Evolutionary conservation across 2,113 vertebrate genomes (phyloP), one percentile per base, ranked within the genome.

Genomic region (Austrofundulus limnaeus): DNA sequence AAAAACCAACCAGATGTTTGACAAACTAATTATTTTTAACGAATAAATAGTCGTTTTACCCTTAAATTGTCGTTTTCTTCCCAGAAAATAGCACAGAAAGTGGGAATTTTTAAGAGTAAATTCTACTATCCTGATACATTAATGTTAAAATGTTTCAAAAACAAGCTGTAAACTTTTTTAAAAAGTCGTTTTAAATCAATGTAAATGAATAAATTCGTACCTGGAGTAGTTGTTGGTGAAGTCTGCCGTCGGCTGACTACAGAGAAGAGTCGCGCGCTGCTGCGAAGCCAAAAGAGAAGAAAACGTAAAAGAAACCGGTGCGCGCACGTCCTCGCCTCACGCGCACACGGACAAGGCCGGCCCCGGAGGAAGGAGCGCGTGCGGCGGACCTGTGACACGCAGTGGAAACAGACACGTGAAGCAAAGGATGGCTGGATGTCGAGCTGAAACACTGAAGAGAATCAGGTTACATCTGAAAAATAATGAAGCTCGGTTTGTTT

Each of bases 331-430:
- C 28, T 50, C 55, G 72, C 41, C 54, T 31, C 31, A 54, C 68
- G 72, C 63, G 72, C 74, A 24, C 63, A 12, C 10, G 1, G 41
- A 34, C 5, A 63, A 59, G 80, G 67, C 71, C 80, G 58, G 42
- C 72, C 79, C 28, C 56, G 39, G 42, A 64, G 37, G 66, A 58
- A 10, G 34, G 34, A 34, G 77, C 56, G 63, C 61, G 25, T 25
- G 37, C 4, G 42, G 41, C 1, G 11, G 43, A 41, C 38, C 12
- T 13, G 15, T 39, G 1, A 28, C 9, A 1, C 7, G 34, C 11
- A 51, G 28, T 19, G 23, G 49, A 53, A 45, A 47, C 20, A 14
- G 25, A 28, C 25, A 28, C 3, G 25, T 7, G 25, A 28, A 28
- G 25, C 25, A 28, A 28, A n/a, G n/a, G n/a, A n/a, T n/a, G n/a